phyloP scores from a whole-genome alignment of 2,797 vertebrate species.

The Limnodromus scolopaceus region DNA sequence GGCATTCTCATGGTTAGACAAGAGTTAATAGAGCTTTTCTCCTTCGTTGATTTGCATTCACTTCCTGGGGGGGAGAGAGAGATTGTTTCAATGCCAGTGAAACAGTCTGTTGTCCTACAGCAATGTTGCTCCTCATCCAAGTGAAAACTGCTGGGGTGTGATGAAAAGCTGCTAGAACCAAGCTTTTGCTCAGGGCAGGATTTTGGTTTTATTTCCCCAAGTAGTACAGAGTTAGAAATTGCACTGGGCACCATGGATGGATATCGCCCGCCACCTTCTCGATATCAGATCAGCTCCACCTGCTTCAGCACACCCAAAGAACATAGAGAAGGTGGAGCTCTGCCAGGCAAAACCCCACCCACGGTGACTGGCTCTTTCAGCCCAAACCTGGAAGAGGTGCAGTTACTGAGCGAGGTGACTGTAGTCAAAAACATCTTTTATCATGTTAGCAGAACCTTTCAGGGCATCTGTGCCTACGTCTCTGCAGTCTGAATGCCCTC shows the following conservation, averaged over 20 bases:
- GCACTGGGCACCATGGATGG: neutral
- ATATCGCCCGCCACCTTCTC: neutral
- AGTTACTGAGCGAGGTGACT: neutral
- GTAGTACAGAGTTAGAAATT: neutral
- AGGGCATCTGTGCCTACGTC: neutral
- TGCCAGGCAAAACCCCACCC: neutral
- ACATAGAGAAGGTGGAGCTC: neutral
- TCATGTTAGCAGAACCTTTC: neutral
- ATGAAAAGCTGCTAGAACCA: neutral
- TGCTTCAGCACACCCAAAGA: constrained; percentile 5
- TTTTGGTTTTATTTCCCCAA: neutral
- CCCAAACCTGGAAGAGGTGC: fast-evolving
- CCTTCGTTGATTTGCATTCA: fast-evolving
- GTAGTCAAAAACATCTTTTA: neutral
- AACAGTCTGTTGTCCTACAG: neutral
- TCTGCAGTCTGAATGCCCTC: fast-evolving
- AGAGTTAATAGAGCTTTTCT: neutral
- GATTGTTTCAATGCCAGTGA: neutral
- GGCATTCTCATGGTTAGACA: neutral
- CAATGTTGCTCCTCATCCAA: neutral
- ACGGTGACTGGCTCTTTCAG: neutral
- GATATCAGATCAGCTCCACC: neutral
- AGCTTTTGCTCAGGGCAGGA: neutral
- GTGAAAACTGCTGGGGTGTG: neutral
- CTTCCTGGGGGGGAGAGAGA: neutral